Evolutionary conservation across 2,113 vertebrate species (phyloP), one percentile per base, ranked within the genome.

Genomic region (Acrocephalus kingi): DNA sequence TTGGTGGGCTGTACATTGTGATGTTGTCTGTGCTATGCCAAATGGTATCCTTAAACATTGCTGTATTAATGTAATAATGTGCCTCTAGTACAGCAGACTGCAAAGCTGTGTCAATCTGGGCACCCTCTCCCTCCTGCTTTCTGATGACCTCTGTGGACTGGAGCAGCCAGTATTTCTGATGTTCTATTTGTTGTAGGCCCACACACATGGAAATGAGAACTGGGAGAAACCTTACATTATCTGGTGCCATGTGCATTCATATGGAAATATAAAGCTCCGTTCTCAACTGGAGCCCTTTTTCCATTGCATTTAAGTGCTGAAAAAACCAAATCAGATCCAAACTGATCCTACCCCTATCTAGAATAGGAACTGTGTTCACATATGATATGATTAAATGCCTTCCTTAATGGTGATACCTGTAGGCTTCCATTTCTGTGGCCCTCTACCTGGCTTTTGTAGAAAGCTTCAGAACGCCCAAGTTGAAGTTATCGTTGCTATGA

Each of bases 141-240:
- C 48, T 25, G 7, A 35, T 51, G 16, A 4, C 2, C 3, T 49
- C 0, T 3, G 7, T 11, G 74, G 52, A 64, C 31, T 0, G 0
- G 46, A 61, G 30, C 22, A 80, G 31, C 7, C 27, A 21, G 25
- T 23, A 12, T 35, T 93, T 76, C 62, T 2, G 2, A 11, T n/a
- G 27, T n/a, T 52, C 30, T 58, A 0, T 25, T 78, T 16, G 5
- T 9, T 75, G 19, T n/a, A 52, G 27, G 24, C n/a, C 11, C 33
- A 20, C 23, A 31, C 10, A 31, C 43, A 15, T 71, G 55, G 67
- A 71, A 35, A 15, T 4, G 17, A 55, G n/a, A 79, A 22, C 46
- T 30, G 35, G 27, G 33, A 72, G 56, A 37, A 87, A 22, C 12
- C 14, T 90, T 51, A 23, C 1, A 0, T 73, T 81, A 11, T 64